phyloP scores from a whole-genome alignment of 1,140 invertebrate species.

The Drosophila kohkoa region DNA sequence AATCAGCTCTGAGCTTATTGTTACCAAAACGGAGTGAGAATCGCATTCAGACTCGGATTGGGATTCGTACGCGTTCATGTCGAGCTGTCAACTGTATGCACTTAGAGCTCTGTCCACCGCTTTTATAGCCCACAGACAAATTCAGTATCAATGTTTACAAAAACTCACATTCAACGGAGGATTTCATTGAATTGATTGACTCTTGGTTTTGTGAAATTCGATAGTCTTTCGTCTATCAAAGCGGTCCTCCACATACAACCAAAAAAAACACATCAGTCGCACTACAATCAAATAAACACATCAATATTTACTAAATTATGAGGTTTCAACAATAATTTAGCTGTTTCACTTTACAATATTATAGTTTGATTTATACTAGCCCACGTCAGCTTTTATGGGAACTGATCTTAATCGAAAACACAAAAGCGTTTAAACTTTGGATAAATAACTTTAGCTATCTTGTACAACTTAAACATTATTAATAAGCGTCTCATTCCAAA shows the following conservation, averaged over 20 bases:
- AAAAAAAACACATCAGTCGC: neutral
- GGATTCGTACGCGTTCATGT: constrained; percentile 50
- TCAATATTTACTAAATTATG: neutral
- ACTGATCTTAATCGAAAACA: neutral
- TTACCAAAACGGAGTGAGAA: neutral
- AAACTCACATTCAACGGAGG: neutral
- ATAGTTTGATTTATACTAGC: neutral
- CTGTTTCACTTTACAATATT: neutral
- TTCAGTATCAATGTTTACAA: constrained; percentile 31
- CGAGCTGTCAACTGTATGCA: constrained; percentile 45
- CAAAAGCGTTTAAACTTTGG: neutral
- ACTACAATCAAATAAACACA: neutral
- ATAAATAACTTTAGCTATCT: neutral
- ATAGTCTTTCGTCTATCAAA: constrained; percentile 8
- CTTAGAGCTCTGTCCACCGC: neutral
- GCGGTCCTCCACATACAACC: neutral
- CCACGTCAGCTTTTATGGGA: constrained; percentile 36
- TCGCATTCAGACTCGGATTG: constrained; percentile 28
- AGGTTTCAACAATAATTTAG: constrained; percentile 4
- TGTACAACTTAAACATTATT: too few relatives aligned
- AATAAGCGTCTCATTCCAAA: neutral
- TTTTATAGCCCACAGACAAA: constrained; percentile 24
- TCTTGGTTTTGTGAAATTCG: constrained; percentile 2
- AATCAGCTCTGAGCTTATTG: neutral
- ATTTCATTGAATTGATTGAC: constrained; percentile 4